These are phyloP conservation scores for Naso thynnoides DNA, from an alignment of 2,797 vertebrate genomes.

Conservation along the genomic window DNA sequence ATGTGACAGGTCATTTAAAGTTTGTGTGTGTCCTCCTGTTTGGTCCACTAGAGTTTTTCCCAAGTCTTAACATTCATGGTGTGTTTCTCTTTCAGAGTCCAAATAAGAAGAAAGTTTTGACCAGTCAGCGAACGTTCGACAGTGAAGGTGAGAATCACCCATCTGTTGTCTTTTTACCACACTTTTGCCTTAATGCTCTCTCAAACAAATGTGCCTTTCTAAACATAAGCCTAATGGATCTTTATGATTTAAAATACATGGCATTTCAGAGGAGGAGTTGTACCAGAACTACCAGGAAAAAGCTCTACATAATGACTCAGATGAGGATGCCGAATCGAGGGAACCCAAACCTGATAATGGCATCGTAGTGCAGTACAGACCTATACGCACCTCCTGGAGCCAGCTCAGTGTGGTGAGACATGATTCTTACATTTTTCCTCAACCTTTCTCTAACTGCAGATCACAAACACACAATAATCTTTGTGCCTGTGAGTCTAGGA, in stretches of 20 bases:
- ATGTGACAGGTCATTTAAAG: constrained; percentile 40
- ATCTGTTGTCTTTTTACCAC: constrained; percentile 24
- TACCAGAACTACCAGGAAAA: constrained; percentile 99
- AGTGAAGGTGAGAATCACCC: constrained; percentile 90
- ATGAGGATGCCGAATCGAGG: constrained; percentile 90
- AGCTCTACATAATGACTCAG: constrained; percentile 94
- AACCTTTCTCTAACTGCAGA: constrained; percentile 19
- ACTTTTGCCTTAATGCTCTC: background rate
- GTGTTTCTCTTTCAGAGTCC: constrained; percentile 67
- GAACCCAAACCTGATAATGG: constrained; percentile 85
- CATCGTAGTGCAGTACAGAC: constrained; percentile 91
- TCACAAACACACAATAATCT: constrained; percentile 12
- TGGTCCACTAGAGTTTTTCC: background rate
- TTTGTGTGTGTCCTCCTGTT: background rate
- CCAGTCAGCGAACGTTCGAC: constrained; percentile 91
- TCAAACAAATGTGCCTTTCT: background rate
- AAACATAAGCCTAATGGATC: background rate
- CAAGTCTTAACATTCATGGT: background rate
- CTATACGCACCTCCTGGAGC: constrained; percentile 93
- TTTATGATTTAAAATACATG: constrained; percentile 6
- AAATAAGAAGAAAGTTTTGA: constrained; percentile 88
- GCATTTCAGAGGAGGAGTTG: constrained; percentile 91
- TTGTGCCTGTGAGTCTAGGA: constrained; percentile 53
- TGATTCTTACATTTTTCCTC: constrained; percentile 1
- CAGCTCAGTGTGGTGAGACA: constrained; percentile 93